A percentile compares a stretch with the other conserved stretches of the same genome.
These are phyloP conservation scores for Microtus californicus DNA, from an alignment of 2,797 vertebrate genomes.

Conservation along the genomic window DNA sequence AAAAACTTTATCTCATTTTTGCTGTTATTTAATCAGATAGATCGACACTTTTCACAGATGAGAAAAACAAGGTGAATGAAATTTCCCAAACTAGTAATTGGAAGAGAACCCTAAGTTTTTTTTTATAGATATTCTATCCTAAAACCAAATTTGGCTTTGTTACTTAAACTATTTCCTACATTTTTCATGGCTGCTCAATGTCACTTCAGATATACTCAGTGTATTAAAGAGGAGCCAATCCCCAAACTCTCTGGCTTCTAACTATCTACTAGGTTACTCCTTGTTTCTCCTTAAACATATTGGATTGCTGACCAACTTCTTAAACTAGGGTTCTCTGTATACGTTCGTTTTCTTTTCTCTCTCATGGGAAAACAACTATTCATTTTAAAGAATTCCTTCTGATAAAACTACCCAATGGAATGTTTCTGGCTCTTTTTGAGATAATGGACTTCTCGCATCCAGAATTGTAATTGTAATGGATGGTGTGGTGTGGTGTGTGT, in stretches of 20 bases:
- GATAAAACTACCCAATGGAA: neutral
- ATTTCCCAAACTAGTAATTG: neutral
- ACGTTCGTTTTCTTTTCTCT: neutral
- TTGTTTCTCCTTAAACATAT: neutral
- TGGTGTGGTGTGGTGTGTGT: neutral
- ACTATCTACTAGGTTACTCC: neutral
- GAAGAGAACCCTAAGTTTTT: neutral
- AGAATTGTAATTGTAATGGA: neutral
- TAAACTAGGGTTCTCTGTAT: neutral
- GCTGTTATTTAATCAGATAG: constrained; percentile 2
- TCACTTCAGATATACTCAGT: neutral
- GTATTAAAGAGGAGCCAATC: neutral
- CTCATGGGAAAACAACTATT: neutral
- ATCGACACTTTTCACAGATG: neutral
- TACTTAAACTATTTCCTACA: neutral
- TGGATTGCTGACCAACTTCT: neutral
- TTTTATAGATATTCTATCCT: neutral
- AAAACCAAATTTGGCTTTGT: neutral
- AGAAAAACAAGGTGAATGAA: neutral
- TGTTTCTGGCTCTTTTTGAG: neutral
- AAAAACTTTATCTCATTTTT: neutral
- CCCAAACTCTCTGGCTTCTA: neutral
- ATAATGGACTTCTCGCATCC: neutral
- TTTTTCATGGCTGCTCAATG: neutral
- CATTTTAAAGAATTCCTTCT: neutral